A percentile compares a stretch with the other conserved stretches of the same genome.
Conservation (phyloP, 2,113 vertebrate species). For the Heptranchias perlo region DNA sequence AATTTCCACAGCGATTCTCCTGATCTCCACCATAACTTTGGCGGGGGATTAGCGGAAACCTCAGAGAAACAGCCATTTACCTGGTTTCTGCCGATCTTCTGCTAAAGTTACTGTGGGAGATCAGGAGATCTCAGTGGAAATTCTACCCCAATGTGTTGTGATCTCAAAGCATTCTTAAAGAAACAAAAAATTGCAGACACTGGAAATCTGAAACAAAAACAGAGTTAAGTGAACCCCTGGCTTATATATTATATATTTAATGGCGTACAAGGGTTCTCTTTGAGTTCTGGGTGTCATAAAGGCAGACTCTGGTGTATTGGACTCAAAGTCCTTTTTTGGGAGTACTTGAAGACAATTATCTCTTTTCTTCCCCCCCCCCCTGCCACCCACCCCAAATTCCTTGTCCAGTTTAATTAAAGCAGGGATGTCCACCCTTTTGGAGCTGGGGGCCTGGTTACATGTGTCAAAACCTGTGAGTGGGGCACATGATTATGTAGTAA, state of each 20-base stretch:
- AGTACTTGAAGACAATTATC: background rate
- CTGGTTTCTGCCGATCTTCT: background rate
- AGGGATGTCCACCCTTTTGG: background rate
- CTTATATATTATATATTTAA: background rate
- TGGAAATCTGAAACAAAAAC: background rate
- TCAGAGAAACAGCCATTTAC: background rate
- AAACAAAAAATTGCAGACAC: background rate
- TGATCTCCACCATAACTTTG: background rate
- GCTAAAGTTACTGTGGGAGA: background rate
- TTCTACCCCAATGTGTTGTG: background rate
- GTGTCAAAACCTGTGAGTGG: background rate
- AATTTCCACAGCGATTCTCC: background rate
- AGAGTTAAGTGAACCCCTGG: background rate
- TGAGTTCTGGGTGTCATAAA: background rate
- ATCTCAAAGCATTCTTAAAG: background rate
- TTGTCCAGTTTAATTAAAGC: background rate
- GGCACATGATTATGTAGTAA: background rate
- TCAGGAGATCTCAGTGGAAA: background rate
- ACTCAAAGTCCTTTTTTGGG: background rate
- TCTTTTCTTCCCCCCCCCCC: background rate
- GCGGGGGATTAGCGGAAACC: no score
- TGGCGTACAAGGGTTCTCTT: background rate
- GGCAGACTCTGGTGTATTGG: background rate
- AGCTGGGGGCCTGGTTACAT: background rate
- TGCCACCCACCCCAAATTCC: no score